Base-by-base conservation (phyloP, 35 echinoderm and acorn worm genomes). In the Diadema setosum region DNA sequence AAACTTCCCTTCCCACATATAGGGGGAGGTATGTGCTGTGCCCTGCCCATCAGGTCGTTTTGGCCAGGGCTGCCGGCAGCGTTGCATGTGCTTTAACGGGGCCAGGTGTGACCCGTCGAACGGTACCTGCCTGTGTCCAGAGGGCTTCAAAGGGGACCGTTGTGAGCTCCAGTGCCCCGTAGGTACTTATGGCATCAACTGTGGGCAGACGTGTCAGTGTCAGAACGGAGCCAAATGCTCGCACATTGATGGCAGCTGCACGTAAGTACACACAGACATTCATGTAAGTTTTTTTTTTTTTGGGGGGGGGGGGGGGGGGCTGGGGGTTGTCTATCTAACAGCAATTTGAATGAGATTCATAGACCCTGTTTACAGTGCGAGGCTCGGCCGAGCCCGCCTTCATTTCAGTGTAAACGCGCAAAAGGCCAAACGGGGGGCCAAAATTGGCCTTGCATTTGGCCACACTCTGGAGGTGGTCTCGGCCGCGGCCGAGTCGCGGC, bases 21-120 rank as follows among this genome's bases (percentile, higher is more conserved):
- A 93, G 95, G 96, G 96, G 32, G 88, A 73, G 1, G 88, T 94
- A 3, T 98, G 96, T 75, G 90, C 88, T 25, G 50, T 94, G 36
- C 67, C 81, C 0, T 94, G 92, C 45, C 85, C 5, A 0, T 17
- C 11, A 46, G 89, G 85, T 18, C 44, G 45, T 9, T 98, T 83
- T 78, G 96, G 96, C 30, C 15, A 74, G 5, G 64, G 90, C 65
- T 98, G 96, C 73, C 29, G 81, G 14, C 3, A 73, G 9, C 29
- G 45, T 3, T 94, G 96, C 39, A 48, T 84, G 45, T 98, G 96
- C 69, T 91, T 86, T 44, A 98, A 98, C 56, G 76, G 70, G 36
- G 92, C 91, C 17, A 43, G 85, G 6, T 98, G 96, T 75, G 81
- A 94, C 46, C 39, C 45, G 23, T 84, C 86, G 5, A 75, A 84